Evolutionary conservation across 2,113 vertebrate species (phyloP).

Genomic region (Oxyruncus cristatus): DNA sequence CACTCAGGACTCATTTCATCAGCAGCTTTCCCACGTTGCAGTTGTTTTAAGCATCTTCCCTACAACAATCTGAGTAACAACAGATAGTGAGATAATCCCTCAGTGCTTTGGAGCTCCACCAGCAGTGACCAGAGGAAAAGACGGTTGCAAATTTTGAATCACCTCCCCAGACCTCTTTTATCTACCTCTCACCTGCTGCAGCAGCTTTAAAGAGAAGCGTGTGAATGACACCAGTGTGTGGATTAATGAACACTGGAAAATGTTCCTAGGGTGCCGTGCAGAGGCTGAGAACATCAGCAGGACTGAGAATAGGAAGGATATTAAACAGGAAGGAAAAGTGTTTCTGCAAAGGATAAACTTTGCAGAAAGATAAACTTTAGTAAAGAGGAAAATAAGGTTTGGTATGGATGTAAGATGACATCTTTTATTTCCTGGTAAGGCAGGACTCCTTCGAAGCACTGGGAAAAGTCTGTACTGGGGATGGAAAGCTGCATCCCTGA

Average conservation of each 20-base stretch:
- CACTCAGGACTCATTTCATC: not conserved
- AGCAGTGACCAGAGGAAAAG: not conserved
- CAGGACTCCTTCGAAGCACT: not conserved
- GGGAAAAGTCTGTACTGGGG: rapidly evolving
- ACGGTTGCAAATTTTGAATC: not conserved
- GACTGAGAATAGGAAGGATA: not conserved
- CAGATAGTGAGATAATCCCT: not conserved
- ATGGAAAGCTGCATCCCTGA: not conserved
- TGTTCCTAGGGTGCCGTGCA: not conserved
- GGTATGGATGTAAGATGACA: not conserved
- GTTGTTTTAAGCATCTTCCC: not conserved
- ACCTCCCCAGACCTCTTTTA: not conserved
- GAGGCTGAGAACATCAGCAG: not conserved
- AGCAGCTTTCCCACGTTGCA: not conserved
- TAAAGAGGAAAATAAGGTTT: not conserved
- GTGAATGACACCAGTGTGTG: not conserved
- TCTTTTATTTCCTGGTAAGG: not conserved
- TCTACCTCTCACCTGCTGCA: not conserved
- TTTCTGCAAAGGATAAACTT: not conserved
- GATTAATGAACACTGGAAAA: not conserved
- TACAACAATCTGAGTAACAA: not conserved
- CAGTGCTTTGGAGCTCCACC: not conserved
- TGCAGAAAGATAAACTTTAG: not conserved
- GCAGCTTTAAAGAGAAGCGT: not conserved
- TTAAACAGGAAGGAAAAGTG: not conserved